Evolutionary conservation across 1,140 invertebrate species (phyloP), one percentile per base, ranked within the genome.

Genomic region (Platyura marginata): DNA sequence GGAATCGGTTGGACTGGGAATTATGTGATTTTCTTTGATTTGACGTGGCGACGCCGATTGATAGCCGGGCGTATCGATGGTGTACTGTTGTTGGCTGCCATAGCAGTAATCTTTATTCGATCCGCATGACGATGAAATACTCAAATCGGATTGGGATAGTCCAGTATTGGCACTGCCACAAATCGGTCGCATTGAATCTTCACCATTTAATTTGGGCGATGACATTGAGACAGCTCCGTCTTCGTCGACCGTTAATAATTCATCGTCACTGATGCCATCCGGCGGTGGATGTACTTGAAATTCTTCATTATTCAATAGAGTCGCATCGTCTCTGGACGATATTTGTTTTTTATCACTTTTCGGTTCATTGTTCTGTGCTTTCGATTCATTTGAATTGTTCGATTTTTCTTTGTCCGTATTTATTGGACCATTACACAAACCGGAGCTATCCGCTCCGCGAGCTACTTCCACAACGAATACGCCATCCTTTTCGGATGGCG

Each of bases 401-500:
- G 20, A 45, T 44, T 20, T 56, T 52, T n/a, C 58, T 47, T 16
- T 47, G 40, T 38, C 46, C 51, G 33, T 55, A 51, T 47, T 63
- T 61, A 44, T 50, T 46, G 40, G 59, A 47, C 46, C 65, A 46
- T 43, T 49, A 1, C 53, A 51, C 13, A 46, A 45, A n/a, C 44
- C 44, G 29, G 51, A 52, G 8, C 55, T 51, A 41, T 61, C 59
- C 9, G 56, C 52, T 46, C 59, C 59, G 3, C 59, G 54, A 35
- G 59, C 51, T 40, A 81, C 77, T 50, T 83, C 79, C 3, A 82
- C 78, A 2, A 83, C 77, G 46, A 82, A 82, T 20, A 81, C 79
- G n/a, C 77, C 77, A 44, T 78, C 73, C 56, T 77, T 75, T 48
- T 79, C 75, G 32, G 65, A 59, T 16, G 70, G 69, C 16, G 70